Evolutionary conservation across 2,888 invertebrate species (phyloP).

Genomic region (Baronia brevicornis): DNA sequence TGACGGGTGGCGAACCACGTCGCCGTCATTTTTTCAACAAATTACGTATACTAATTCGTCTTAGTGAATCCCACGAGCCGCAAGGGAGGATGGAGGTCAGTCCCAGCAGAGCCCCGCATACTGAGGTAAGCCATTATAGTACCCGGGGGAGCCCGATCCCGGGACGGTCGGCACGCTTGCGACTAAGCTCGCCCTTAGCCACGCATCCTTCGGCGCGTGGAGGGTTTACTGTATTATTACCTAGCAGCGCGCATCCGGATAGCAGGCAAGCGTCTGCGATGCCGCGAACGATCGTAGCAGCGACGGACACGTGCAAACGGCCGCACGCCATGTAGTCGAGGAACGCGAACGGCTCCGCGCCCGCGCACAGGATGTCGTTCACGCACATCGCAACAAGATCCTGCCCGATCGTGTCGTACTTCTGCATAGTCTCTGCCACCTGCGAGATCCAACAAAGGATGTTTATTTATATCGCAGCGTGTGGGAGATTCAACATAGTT

Average conservation of each 20-base stretch:
- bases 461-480: not conserved
- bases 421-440: slow-evolving; percentile 87
- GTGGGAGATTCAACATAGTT: too few relatives aligned
- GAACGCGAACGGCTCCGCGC: slow-evolving; percentile 96
- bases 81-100: too few relatives aligned
- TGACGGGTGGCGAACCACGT: too few relatives aligned
- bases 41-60: too few relatives aligned
- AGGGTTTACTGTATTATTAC: slow-evolving; percentile 60
- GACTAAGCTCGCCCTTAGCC: too few relatives aligned
- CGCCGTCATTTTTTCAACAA: too few relatives aligned
- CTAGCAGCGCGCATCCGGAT: slow-evolving; percentile 91
- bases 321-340: slow-evolving; percentile 98
- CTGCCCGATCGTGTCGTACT: slow-evolving; percentile 90
- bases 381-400: slow-evolving; percentile 99
- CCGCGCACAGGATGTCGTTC: slow-evolving; percentile 96
- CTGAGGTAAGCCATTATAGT: too few relatives aligned
- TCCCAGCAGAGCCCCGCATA: too few relatives aligned
- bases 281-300: slow-evolving; percentile 87
- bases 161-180: too few relatives aligned
- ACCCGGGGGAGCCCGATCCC: too few relatives aligned
- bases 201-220: too few relatives aligned
- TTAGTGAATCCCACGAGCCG: too few relatives aligned
- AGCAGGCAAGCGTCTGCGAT: slow-evolving; percentile 90
- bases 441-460: slow-evolving; percentile 56
- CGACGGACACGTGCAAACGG: slow-evolving; percentile 83